Percentiles rank a stretch among this genome's conserved stretches.
phyloP scores from a whole-genome alignment of 2,113 vertebrate genomes.

The Asarcornis scutulata region DNA sequence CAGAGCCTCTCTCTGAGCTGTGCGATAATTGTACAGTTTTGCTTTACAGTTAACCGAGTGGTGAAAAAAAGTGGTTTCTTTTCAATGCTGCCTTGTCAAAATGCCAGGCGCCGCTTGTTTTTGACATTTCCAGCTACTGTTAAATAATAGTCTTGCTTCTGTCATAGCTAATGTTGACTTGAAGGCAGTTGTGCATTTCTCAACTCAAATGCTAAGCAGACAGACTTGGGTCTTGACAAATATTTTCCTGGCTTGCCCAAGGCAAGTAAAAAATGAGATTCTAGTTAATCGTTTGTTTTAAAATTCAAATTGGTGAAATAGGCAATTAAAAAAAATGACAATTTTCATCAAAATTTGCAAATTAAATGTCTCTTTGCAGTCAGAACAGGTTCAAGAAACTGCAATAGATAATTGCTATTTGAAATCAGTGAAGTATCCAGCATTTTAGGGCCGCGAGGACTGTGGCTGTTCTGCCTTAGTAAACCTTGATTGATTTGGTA shows the following conservation, averaged over 20 bases:
- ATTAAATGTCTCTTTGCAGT: slow-evolving; percentile 64
- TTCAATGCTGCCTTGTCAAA: slow-evolving; percentile 72
- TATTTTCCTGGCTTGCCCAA: slow-evolving; percentile 71
- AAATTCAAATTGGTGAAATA: slow-evolving; percentile 64
- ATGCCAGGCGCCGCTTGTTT: slow-evolving; percentile 75
- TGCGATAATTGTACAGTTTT: slow-evolving; percentile 67
- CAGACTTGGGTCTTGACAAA: slow-evolving; percentile 73
- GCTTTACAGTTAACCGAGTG: slow-evolving; percentile 58
- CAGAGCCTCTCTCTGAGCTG: background rate
- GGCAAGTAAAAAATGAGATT: slow-evolving; percentile 71
- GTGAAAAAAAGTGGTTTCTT: slow-evolving; percentile 65
- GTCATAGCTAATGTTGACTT: slow-evolving; percentile 79
- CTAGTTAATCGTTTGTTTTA: slow-evolving; percentile 67
- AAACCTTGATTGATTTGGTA: slow-evolving; percentile 75
- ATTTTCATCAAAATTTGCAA: slow-evolving; percentile 71
- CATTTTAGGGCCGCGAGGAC: slow-evolving; percentile 50
- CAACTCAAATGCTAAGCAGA: slow-evolving; percentile 68
- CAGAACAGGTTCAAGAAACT: slow-evolving; percentile 38
- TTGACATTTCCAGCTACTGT: slow-evolving; percentile 79
- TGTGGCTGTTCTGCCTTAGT: slow-evolving; percentile 72
- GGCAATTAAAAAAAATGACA: slow-evolving; percentile 72
- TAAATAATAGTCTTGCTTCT: slow-evolving; percentile 82
- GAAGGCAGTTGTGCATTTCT: slow-evolving; percentile 78
- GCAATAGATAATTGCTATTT: slow-evolving; percentile 66
- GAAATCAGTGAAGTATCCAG: slow-evolving; percentile 67